These are phyloP conservation scores for Mayetiola destructor DNA, from an alignment of 2,888 invertebrate species.

Conservation along the genomic window DNA sequence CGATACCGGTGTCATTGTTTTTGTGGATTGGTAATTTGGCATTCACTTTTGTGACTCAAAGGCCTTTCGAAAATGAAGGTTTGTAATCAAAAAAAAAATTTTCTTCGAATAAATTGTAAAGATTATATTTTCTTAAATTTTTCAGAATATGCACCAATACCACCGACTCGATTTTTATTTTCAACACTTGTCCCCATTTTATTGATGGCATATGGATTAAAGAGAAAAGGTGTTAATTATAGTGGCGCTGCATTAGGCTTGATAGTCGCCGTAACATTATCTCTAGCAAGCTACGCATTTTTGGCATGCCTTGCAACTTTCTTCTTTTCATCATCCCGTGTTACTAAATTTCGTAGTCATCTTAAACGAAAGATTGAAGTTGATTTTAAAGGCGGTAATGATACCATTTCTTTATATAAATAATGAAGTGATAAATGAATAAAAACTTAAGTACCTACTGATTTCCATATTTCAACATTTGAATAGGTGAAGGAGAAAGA, in stretches of 20 bases:
- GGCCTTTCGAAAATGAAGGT: slow-evolving; percentile 42
- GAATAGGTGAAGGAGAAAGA: slow-evolving; percentile 56
- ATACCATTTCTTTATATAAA: not conserved
- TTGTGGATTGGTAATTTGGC: slow-evolving; percentile 59
- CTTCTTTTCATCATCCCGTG: slow-evolving; percentile 65
- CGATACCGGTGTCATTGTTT: slow-evolving; percentile 60
- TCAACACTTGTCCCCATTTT: slow-evolving; percentile 40
- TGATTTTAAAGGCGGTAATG: slow-evolving; percentile 64
- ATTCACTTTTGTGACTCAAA: slow-evolving; percentile 44
- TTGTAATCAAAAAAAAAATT: slow-evolving; percentile 20
- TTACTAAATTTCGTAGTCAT: slow-evolving; percentile 57
- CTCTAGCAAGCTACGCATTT: slow-evolving; percentile 64
- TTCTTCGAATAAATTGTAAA: not conserved
- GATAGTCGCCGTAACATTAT: slow-evolving; percentile 58
- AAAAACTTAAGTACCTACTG: too few species aligned
- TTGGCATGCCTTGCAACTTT: slow-evolving; percentile 56
- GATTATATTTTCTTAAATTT: not conserved
- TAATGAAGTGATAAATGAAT: not conserved
- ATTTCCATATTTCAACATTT: not conserved
- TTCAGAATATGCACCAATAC: slow-evolving; percentile 23
- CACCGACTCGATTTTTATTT: slow-evolving; percentile 33
- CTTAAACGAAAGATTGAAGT: slow-evolving; percentile 55
- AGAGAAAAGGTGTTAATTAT: slow-evolving; percentile 48
- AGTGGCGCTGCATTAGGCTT: slow-evolving; percentile 59
- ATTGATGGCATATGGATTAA: slow-evolving; percentile 51